Conservation (phyloP, 1,140 invertebrate species). For the Drosophila tropicalis region DNA sequence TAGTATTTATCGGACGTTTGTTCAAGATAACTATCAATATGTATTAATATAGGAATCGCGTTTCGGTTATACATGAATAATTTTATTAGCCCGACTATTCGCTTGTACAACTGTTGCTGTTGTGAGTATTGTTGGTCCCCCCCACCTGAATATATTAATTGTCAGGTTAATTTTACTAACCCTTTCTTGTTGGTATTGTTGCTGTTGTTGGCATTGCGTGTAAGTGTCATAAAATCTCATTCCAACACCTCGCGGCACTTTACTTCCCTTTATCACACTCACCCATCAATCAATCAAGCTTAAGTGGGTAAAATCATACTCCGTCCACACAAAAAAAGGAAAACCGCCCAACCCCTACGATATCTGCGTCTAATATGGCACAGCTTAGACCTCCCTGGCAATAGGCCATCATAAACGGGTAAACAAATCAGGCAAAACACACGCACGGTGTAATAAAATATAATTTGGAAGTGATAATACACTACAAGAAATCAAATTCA, state of each 20-base stretch:
- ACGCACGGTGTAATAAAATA: constrained; percentile 27
- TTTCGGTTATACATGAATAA: constrained; percentile 46
- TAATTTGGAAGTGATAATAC: not conserved
- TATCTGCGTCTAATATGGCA: constrained; percentile 1
- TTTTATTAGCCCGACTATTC: constrained; percentile 32
- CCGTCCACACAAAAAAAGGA: not conserved
- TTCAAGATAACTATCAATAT: constrained; percentile 41
- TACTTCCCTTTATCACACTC: constrained; percentile 31
- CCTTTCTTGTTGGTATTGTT: constrained; percentile 11
- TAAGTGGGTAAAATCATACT: constrained; percentile 49
- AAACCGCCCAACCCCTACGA: not conserved
- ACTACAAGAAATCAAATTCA: constrained; percentile 7
- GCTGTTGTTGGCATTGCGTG: constrained; percentile 15
- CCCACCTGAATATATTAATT: constrained; percentile 38
- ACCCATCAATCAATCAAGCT: constrained; percentile 50
- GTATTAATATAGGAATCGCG: constrained; percentile 33
- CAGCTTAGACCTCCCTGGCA: not conserved
- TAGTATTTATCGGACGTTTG: not conserved
- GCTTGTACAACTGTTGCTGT: constrained; percentile 20
- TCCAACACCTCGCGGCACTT: constrained; percentile 13
- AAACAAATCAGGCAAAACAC: constrained; percentile 54
- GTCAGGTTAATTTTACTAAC: constrained; percentile 13
- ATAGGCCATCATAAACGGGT: constrained; percentile 38
- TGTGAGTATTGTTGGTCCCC: too few relatives aligned
- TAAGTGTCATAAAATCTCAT: constrained; percentile 35